A percentile compares a stretch with the other conserved stretches of the same genome.
phyloP scores from a whole-genome alignment of 2,113 vertebrate genomes.

The Platichthys flesus region DNA sequence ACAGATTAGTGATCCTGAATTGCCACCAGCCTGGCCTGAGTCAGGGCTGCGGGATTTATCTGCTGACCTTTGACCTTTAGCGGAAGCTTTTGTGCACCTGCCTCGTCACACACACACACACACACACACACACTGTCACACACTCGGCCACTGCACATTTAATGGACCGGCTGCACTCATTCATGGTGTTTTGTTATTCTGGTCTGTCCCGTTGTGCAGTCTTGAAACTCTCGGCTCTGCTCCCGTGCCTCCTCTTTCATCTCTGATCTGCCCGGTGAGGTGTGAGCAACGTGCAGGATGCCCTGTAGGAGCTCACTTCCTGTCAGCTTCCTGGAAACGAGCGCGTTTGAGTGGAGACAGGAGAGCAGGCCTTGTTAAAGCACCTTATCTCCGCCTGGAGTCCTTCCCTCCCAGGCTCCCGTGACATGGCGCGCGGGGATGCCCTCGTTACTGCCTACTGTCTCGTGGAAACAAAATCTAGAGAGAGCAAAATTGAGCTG shows the following conservation, averaged over 20 bases:
- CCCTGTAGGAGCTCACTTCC: constrained; percentile 52
- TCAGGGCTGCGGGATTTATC: constrained; percentile 60
- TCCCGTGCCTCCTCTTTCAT: constrained; percentile 8
- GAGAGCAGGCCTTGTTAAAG: constrained; percentile 48
- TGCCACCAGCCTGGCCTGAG: constrained; percentile 50
- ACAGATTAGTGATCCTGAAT: constrained; percentile 66
- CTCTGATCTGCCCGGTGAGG: constrained; percentile 14
- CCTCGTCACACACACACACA: constrained; percentile 1
- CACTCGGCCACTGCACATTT: background rate
- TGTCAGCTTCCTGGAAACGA: constrained; percentile 52
- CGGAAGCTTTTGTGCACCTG: constrained; percentile 42
- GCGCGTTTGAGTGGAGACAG: constrained; percentile 34
- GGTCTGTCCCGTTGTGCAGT: too few relatives aligned
- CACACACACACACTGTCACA: background rate
- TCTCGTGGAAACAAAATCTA: constrained; percentile 26
- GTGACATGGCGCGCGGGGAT: constrained; percentile 40
- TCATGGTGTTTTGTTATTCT: too few relatives aligned
- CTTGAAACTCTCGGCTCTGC: constrained; percentile 7
- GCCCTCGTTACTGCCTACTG: constrained; percentile 29
- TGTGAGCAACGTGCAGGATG: constrained; percentile 46
- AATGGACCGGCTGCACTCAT: background rate
- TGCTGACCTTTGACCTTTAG: constrained; percentile 61
- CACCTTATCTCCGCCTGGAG: constrained; percentile 21
- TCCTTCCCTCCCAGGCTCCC: constrained; percentile 39
- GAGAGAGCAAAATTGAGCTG: constrained; percentile 40